Base-by-base conservation (phyloP, 2,113 vertebrate species). In the Poeciliopsis occidentalis region DNA sequence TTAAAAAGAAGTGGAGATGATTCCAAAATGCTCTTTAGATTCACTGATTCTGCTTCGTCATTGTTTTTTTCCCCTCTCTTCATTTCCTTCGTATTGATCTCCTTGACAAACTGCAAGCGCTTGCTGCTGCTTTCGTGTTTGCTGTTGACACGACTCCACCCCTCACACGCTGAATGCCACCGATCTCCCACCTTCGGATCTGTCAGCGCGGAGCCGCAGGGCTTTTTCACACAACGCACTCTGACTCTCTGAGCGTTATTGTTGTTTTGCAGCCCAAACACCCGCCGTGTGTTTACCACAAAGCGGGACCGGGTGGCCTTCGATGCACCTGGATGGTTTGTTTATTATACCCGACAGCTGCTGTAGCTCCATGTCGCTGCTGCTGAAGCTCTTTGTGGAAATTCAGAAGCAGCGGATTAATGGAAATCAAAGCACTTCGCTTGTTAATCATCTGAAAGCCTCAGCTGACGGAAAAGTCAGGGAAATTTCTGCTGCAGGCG, bases 361-460 rank as follows among this genome's bases (percentile, higher is more conserved):
- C 73, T 75, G 24, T 17, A 47, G 26, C 74, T 79, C 76, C 44
- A 51, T n/a, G 70, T 69, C 11, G 10, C 2, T 34, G 69, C 37
- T 37, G 15, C 37, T 78, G 31, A 12, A 69, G 61, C 78, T 73
- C 60, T 57, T 32, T 2, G 39, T 69, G 17, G 51, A 75, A 68
- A 32, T 61, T 68, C 37, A 24, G 65, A 65, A 63, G 69, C 75
- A 51, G 85, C 66, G 78, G 85, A 87, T 89, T 86, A 81, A 76
- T 83, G 60, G 39, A 67, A 78, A 86, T 79, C 54, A 80, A 84
- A 81, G 30, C 77, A 31, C 66, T 62, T 64, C 10, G 32, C 65
- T 66, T 32, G 27, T 12, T 44, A 69, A 82, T 60, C 24, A 32
- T 77, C 41, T 15, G 54, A 64, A 61, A 60, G 73, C 32, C 32